Base-by-base conservation (phyloP, 1,140 invertebrate genomes). In the Caerostris extrusa region DNA sequence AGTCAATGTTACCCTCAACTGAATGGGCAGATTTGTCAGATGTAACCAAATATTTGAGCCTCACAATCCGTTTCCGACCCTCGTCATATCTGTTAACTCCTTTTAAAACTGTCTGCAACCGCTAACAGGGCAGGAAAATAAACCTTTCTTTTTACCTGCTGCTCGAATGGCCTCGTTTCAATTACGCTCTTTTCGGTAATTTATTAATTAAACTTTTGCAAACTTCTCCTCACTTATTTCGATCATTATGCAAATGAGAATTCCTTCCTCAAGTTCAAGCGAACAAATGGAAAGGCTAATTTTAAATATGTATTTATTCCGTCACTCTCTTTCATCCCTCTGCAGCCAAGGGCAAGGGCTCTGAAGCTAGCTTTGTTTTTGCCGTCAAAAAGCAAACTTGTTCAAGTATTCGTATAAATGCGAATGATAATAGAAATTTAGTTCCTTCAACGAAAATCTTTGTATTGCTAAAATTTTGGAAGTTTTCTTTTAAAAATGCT, bases 181-280 rank as follows among this genome's bases (percentile, higher is more conserved):
- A 69, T 55, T 89, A 89, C 50, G 53, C 14, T 5, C 19, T 53
- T 89, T 71, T 34, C 58, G n/a, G 61, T 71, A 56, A 69, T 89
- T 89, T 89, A 89, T 69, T 89, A 89, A 89, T 89, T 89, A 89
- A 89, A 89, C 19, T 89, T 89, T 89, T 56, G 19, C n/a, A 12
- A 34, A 55, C 12, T 50, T 89, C 57, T 83, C 10, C 19, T 14
- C 64, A 61, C n/a, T 14, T 87, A 87, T 87, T 87, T 87, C 64
- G 50, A 57, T 89, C 64, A 89, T 89, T 89, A 89, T 89, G 64
- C 55, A 69, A 89, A 89, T 89, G 87, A 10, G 64, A 55, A 64
- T 50, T 67, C 61, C 7, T 57, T 4, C 85, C 85, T 81, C 85
- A 87, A 61, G 10, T 12, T 67, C 57, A 17, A 61, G 85, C n/a